These are phyloP conservation scores for Nansenia antarctica DNA, from an alignment of 2,113 vertebrate species.

Conservation along the genomic window DNA sequence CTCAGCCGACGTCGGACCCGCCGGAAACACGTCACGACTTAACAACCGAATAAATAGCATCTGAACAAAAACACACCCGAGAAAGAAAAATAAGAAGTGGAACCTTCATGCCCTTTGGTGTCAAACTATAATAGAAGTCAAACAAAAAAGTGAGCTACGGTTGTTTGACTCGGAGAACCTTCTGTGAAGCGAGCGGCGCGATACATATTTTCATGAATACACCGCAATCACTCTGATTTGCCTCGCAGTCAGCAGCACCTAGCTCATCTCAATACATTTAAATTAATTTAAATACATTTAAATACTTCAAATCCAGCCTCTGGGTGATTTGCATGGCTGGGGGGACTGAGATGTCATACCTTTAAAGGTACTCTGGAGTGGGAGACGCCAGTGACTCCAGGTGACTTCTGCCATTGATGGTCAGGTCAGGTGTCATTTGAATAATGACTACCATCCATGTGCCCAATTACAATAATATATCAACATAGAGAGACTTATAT, in stretches of 20 bases:
- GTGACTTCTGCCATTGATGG: conserved; percentile 50
- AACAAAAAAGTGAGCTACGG: conserved; percentile 26
- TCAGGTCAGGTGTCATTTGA: conserved; percentile 41
- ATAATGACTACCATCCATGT: conserved; percentile 47
- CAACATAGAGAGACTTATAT: conserved; percentile 44
- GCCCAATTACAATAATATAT: conserved; percentile 46
- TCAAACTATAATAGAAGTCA: not conserved
- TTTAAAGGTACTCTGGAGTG: conserved; percentile 25
- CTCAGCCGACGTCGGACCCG: no score
- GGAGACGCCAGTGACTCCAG: not conserved
- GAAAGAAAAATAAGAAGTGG: no score
- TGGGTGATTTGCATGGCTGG: conserved; percentile 55
- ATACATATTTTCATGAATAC: conserved; percentile 46
- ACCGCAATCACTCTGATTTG: conserved; percentile 62
- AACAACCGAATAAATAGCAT: no score
- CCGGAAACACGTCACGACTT: no score
- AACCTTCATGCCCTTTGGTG: no score
- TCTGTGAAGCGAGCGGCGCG: conserved; percentile 13
- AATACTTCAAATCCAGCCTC: conserved; percentile 53
- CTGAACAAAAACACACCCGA: no score
- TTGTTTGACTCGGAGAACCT: conserved; percentile 41
- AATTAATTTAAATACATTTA: conserved; percentile 72
- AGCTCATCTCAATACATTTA: conserved; percentile 71
- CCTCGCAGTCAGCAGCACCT: conserved; percentile 48
- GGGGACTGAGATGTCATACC: conserved; percentile 34